Base-by-base conservation (phyloP, 2,888 invertebrate species). In the Idaea straminata region DNA sequence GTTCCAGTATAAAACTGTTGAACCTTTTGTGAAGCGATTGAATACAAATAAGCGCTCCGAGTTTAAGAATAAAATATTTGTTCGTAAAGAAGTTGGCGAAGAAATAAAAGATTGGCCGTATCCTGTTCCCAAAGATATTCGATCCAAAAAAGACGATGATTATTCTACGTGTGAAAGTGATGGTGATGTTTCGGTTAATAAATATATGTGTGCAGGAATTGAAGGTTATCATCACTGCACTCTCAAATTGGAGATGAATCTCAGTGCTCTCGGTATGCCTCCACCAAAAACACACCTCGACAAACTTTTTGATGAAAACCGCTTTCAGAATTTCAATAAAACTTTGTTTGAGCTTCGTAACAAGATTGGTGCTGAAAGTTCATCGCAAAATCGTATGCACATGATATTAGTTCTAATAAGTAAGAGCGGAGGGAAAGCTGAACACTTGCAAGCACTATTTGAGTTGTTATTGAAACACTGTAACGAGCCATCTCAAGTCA, bases 361-460 rank as follows among this genome's bases (percentile, higher is more conserved):
- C 59, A 79, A 79, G n/a, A 69, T 90, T 59, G 64, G 69, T 34
- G 76, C 79, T 1, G 81, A 83, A 61, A 82, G 80, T 61, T 77
- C 81, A 4, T 68, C 78, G 0, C 80, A 88, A 59, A 83, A 82
- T 34, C 76, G 91, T 15, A 80, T 86, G 57, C 84, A 80, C 63
- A 89, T 90, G 72, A 77, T 90, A 66, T 73, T 89, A 2, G 89
- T 90, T 4, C 77, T 90, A 35, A 83, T 89, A 0, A 89, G 89
- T 68, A 90, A 90, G 67, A 86, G 77, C 34, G 89, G 87, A 3
- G 84, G 86, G 0, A 76, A 80, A 35, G 70, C 69, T 5, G 81
- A 82, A 47, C 47, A 47, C 47, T 47, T 47, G 10, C 47, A 47
- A 47, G 47, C 47, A 47, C 13, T 47, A 25, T 65, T 89, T 59